phyloP scores from a whole-genome alignment of 2,888 invertebrate species.

The Synanthedon andrenaeformis region DNA sequence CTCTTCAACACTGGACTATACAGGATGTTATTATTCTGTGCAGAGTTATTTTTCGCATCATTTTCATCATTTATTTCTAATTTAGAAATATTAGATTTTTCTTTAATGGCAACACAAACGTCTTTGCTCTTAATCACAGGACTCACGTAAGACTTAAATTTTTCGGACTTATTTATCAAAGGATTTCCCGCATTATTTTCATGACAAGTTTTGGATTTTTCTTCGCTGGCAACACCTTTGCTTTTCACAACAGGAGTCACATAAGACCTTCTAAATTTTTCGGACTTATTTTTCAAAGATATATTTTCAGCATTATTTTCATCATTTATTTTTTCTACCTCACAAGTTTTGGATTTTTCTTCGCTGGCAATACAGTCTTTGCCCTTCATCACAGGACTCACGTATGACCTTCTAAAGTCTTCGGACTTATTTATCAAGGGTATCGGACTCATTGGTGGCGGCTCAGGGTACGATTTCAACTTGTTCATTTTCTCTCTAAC shows the following conservation, averaged over 20 bases:
- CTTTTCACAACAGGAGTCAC: constrained; percentile 38
- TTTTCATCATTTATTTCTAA: constrained; percentile 2
- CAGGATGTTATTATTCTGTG: constrained; percentile 9
- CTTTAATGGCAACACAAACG: constrained; percentile 20
- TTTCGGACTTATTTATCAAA: constrained; percentile 42
- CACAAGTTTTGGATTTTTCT: neutral
- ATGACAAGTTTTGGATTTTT: neutral
- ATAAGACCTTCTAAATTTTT: constrained; percentile 35
- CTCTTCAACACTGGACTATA: constrained; percentile 35
- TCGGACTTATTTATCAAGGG: constrained; percentile 44
- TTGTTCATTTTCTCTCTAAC: constrained; percentile 56
- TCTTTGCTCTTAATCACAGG: constrained; percentile 20
- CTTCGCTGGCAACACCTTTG: constrained; percentile 18
- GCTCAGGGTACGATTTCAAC: constrained; percentile 65
- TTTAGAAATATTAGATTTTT: neutral
- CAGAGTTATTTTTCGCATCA: constrained; percentile 9
- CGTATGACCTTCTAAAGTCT: constrained; percentile 43
- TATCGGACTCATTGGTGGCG: constrained; percentile 66
- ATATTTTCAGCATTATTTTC: constrained; percentile 15
- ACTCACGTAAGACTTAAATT: constrained; percentile 44
- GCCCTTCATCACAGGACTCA: constrained; percentile 32
- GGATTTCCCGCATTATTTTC: constrained; percentile 6
- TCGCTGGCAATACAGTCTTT: constrained; percentile 20
- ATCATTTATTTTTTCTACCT: too few relatives aligned
- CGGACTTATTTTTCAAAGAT: constrained; percentile 43